Evolutionary conservation across 1,140 invertebrate species (phyloP), one percentile per base, ranked within the genome.

Genomic region (Drosophila nigromelanica): DNA sequence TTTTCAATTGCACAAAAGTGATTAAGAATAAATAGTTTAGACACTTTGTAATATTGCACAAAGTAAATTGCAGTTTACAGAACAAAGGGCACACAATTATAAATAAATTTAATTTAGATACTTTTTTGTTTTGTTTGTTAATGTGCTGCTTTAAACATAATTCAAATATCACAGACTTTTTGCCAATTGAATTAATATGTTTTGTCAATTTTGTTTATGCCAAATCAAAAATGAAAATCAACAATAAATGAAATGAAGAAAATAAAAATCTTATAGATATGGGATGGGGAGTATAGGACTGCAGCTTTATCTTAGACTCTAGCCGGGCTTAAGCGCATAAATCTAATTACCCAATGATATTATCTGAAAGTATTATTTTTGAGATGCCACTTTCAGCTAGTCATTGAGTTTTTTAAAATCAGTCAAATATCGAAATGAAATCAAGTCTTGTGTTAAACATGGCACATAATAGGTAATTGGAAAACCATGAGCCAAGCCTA

Each of bases 91-190:
- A 70, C 59, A 78, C 55, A 81, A 78, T 43, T 54, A 70, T 54
- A 87, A 82, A 76, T 56, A 47, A 86, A 73, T 78, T 70, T 30
- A 78, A 72, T 82, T 87, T 89, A 50, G 80, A 50, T 56, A 30
- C 24, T 56, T 4, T 45, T 55, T 79, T 72, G 7, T 56, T 4
- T 45, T 72, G 33, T 6, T 69, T 58, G 52, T 61, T 58, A 43
- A 47, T 56, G 40, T 42, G 67, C 42, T 71, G 37, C 27, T 77
- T 75, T 68, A 67, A 87, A 86, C 75, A 82, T 79, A 89, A 86
- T 86, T 87, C 76, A 86, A 86, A 86, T 86, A 86, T 86, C 82
- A 86, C 82, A 86, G 82, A 86, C 82, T 80, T 82, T 86, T 86
- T 86, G 82, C 82, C 82, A 86, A 86, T 86, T 86, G 69, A 86